Conservation (phyloP, 2,888 invertebrate genomes). For the Eupithecia subumbrata region DNA sequence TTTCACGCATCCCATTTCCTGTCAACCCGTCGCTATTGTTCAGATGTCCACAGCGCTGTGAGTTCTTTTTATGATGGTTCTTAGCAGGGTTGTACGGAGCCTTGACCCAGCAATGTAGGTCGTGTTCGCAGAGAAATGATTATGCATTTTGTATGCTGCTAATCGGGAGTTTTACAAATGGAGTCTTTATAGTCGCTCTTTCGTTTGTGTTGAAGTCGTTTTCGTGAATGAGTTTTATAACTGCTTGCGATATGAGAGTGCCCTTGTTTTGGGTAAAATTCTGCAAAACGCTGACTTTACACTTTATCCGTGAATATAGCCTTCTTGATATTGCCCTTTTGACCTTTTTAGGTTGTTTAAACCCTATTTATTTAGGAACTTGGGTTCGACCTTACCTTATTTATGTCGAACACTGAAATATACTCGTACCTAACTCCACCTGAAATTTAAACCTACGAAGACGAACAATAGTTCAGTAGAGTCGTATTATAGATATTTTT, state of each 20-base stretch:
- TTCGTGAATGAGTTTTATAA: constrained; percentile 30
- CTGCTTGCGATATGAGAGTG: constrained; percentile 19
- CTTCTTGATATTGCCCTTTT: not conserved
- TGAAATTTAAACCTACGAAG: not conserved
- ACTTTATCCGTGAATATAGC: no score
- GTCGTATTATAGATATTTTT: no score
- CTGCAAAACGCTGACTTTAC: not conserved
- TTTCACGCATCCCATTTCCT: constrained; percentile 47
- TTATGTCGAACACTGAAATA: not conserved
- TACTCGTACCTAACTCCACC: not conserved
- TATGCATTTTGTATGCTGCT: constrained; percentile 61
- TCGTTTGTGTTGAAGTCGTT: constrained; percentile 31
- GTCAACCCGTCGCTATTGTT: constrained; percentile 50
- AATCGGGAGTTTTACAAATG: constrained; percentile 50
- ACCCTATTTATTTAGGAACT: constrained; percentile 1
- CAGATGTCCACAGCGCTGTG: constrained; percentile 39
- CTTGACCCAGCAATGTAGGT: constrained; percentile 63
- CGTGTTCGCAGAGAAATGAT: constrained; percentile 53
- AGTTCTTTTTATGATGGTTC: constrained; percentile 48
- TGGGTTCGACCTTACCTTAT: not conserved
- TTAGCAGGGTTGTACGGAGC: constrained; percentile 48
- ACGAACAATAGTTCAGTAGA: not conserved
- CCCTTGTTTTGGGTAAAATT: constrained; percentile 23
- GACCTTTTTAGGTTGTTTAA: not conserved
- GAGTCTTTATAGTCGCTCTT: constrained; percentile 30